Evolutionary conservation across 1,140 invertebrate genomes (phyloP).

Genomic region (Zaprionus kolodkinae): DNA sequence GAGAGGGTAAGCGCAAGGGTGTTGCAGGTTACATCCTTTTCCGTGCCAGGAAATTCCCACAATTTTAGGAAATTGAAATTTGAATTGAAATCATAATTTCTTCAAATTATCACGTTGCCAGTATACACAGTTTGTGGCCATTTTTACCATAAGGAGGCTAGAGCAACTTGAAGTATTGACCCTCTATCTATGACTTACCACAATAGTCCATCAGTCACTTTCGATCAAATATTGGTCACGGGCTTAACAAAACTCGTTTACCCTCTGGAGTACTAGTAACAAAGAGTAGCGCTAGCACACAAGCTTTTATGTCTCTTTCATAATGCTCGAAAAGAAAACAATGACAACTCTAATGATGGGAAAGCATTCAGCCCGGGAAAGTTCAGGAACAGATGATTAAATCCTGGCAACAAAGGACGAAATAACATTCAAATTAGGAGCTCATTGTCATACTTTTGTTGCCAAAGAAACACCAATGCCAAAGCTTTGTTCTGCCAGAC

Average conservation of each 20-base stretch:
- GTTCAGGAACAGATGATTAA: conserved; percentile 69
- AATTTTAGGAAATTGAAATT: conserved; percentile 77
- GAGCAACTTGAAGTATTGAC: background rate
- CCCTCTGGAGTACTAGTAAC: conserved; percentile 1
- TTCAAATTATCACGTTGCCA: conserved; percentile 44
- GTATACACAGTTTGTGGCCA: background rate
- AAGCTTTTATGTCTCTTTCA: conserved; percentile 42
- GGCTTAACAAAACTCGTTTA: conserved; percentile 18
- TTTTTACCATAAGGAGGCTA: background rate
- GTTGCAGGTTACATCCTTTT: conserved; percentile 13
- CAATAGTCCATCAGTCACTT: conserved; percentile 1
- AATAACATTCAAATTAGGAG: conserved; percentile 82
- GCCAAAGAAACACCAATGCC: conserved; percentile 60
- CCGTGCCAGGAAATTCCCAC: conserved; percentile 63
- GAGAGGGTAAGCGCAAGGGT: background rate
- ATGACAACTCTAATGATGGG: conserved; percentile 74
- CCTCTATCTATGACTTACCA: background rate
- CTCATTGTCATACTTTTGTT: conserved; percentile 78
- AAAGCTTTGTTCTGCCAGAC: conserved; percentile 63
- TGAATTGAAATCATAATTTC: conserved; percentile 67
- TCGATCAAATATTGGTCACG: conserved; percentile 36
- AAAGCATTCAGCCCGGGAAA: conserved; percentile 36
- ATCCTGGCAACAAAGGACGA: conserved; percentile 75
- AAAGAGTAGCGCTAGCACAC: conserved; percentile 5
- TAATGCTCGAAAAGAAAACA: conserved; percentile 67